Evolutionary conservation across 1,140 invertebrate species (phyloP), one percentile per base, ranked within the genome.

Genomic region (Himalopsyche phryganea): DNA sequence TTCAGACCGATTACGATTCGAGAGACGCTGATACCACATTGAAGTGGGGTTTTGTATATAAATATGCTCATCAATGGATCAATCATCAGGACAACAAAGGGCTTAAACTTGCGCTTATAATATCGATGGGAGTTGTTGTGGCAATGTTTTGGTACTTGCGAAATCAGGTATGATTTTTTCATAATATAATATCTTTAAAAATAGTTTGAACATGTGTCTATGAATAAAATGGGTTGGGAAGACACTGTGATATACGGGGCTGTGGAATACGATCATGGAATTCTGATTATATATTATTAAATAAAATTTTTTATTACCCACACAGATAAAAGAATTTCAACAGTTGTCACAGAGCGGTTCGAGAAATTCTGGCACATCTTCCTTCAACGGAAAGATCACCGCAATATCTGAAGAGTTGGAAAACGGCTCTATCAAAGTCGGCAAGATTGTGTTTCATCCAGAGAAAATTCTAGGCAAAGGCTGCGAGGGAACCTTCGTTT

Each of bases 401-500:
- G 74, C 66, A 50, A 81, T 64, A 68, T 74, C 62, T 51, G 81
- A 87, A 57, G 87, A 90, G 59, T 70, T 90, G 3, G 84, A 86
- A 0, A 83, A 89, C 58, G 92, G 92, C 0, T 77, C 84, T 50
- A 82, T 92, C 6, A 80, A 83, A 62, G 86, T 98, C 50, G 96
- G 96, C 1, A 95, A 95, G 74, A 96, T 99, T 44, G 85, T 82
- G 11, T 98, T 96, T 69, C 82, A 94, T 71, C 87, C 91, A 0
- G 82, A 85, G 52, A 79, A 91, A 66, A 83, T 98, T n/a, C 74
- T 99, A 11, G 97, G 97, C 2, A 96, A 96, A 77, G 97, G 97
- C 0, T 98, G 96, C 72, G 94, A 98, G 73, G 97, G 97, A 55
- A 99, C 97, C 15, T 95, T 98, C 79, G 97, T 99, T 5, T 97